These are phyloP conservation scores for Auanema freiburgensis DNA, from an alignment of 2,888 invertebrate species.

Conservation along the genomic window DNA sequence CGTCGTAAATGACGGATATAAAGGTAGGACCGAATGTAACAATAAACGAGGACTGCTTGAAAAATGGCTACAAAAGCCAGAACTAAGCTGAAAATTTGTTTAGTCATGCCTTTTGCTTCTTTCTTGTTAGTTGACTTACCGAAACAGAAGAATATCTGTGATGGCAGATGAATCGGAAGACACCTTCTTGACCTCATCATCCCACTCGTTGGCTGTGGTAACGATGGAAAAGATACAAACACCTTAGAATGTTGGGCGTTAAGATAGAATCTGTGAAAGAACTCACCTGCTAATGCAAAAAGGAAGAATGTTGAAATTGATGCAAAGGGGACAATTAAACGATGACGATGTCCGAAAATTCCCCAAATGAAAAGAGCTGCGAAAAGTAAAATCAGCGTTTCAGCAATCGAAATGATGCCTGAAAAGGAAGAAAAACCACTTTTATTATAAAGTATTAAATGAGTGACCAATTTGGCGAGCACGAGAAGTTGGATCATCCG, in stretches of 20 bases:
- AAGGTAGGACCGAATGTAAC: conserved; percentile 17
- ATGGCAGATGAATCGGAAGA: background rate
- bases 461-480: conserved; percentile 1
- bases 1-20: conserved; percentile 7
- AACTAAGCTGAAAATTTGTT: conserved; percentile 11
- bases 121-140: background rate
- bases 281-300: conserved; percentile 12
- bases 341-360: conserved; percentile 13
- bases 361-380: conserved; percentile 17
- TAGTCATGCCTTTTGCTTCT: background rate
- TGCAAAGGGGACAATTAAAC: conserved; percentile 13
- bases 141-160: background rate
- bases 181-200: conserved; percentile 1
- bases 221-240: conserved; percentile 12
- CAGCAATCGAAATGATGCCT: background rate
- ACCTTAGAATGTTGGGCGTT: conserved; percentile 4
- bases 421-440: background rate
- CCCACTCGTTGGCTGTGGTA: conserved; percentile 14
- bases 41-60: conserved; percentile 13
- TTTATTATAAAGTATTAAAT: too few relatives aligned
- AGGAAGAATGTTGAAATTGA: conserved; percentile 14
- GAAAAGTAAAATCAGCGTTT: conserved; percentile 7
- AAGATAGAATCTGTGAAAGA: background rate
- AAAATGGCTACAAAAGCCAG: conserved; percentile 2
- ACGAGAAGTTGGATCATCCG: background rate